Percentiles rank a stretch among this genome's conserved stretches.
These are phyloP conservation scores for Hystrix cristata DNA, from an alignment of 2,113 vertebrate genomes.

Conservation along the genomic window DNA sequence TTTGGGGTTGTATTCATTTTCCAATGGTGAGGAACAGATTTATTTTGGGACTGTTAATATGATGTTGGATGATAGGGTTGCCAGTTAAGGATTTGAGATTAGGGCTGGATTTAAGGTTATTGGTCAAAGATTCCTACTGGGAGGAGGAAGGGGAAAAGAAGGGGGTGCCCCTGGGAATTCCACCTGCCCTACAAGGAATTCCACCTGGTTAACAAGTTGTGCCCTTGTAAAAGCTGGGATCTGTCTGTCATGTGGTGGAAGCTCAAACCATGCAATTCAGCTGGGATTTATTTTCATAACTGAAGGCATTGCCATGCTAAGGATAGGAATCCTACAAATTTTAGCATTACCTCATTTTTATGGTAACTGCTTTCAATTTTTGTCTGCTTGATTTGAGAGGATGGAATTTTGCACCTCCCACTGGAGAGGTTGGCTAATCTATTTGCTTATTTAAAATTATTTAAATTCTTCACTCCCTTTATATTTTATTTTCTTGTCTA, in stretches of 20 bases:
- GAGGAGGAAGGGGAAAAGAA: background rate
- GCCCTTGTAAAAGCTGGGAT: background rate
- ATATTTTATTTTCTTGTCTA: constrained; percentile 2
- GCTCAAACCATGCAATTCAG: background rate
- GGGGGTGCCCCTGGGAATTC: background rate
- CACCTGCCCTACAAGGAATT: background rate
- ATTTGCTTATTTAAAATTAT: constrained; percentile 64
- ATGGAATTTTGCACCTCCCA: background rate
- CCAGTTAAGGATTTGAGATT: constrained; percentile 12
- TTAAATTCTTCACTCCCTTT: constrained; percentile 54
- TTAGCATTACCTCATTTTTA: constrained; percentile 47
- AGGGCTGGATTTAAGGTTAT: background rate
- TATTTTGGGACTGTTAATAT: background rate
- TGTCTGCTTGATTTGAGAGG: constrained; percentile 38
- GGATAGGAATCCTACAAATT: background rate
- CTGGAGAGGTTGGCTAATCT: constrained; percentile 58
- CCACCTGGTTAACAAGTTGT: background rate
- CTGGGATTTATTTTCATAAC: constrained; percentile 56
- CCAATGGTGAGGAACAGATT: background rate
- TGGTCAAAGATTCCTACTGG: background rate
- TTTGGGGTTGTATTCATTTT: constrained; percentile 41
- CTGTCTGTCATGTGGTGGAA: background rate
- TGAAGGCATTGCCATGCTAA: background rate
- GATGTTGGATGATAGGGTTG: background rate
- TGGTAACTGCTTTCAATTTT: constrained; percentile 39